phyloP scores from a whole-genome alignment of 1,140 invertebrate genomes.

The Wiebesia pumilae region DNA sequence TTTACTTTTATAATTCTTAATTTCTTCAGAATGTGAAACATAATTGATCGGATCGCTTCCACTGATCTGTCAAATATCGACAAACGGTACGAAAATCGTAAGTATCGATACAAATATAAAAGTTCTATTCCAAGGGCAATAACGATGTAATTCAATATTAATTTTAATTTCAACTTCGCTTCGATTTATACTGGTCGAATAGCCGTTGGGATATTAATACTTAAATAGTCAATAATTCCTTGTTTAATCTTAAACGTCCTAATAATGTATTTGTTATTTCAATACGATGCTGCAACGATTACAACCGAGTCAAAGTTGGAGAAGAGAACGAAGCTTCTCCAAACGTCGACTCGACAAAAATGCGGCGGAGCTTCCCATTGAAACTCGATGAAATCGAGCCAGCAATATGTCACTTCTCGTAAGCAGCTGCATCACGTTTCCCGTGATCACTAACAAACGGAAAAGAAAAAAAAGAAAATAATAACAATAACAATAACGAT shows the following conservation, averaged over 20 bases:
- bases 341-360: background rate
- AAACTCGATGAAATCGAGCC: background rate
- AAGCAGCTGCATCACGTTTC: background rate
- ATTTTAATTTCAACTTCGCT: too few species aligned
- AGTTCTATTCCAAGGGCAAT: too few species aligned
- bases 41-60: background rate
- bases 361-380: background rate
- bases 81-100: background rate
- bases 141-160: too few species aligned
- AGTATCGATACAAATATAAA: background rate
- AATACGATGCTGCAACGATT: background rate
- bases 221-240: background rate
- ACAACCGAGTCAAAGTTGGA: background rate
- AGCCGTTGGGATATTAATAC: background rate
- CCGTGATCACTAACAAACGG: conserved; percentile 29
- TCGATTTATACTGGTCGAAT: background rate
- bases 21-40: background rate
- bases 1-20: background rate
- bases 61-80: background rate
- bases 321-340: background rate
- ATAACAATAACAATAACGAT: too few species aligned
- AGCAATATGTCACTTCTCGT: background rate
- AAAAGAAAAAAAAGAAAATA: too few species aligned
- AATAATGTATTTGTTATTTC: background rate
- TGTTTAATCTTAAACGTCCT: background rate